Percentiles rank a stretch among this genome's conserved stretches.
phyloP scores from a whole-genome alignment of 1,140 invertebrate genomes.

The Leptinotarsa texana region DNA sequence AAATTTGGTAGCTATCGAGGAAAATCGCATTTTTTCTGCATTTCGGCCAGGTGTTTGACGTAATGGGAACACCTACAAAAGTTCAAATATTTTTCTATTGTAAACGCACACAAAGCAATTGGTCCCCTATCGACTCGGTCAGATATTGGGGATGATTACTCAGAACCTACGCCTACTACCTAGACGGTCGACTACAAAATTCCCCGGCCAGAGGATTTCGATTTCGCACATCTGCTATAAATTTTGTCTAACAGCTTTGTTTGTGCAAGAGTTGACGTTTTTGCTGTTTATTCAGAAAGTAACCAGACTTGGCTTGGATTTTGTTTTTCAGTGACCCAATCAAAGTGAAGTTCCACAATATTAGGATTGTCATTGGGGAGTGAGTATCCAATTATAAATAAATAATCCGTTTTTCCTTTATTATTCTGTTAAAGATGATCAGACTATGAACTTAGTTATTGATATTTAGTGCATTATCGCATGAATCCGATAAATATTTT shows the following conservation, averaged over 20 bases:
- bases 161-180: not conserved
- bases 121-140: not conserved
- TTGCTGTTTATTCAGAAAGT: constrained; percentile 12
- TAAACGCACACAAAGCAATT: constrained; percentile 9
- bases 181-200: constrained; percentile 27
- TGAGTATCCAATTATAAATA: too few species aligned
- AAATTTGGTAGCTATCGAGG: not conserved
- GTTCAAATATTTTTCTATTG: constrained; percentile 31
- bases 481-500: too few species aligned
- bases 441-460: too few species aligned
- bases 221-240: constrained; percentile 34
- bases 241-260: constrained; percentile 15
- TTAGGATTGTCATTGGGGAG: too few species aligned
- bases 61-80: constrained; percentile 32
- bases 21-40: not conserved
- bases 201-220: constrained; percentile 15
- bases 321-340: not conserved
- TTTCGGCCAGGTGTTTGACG: constrained; percentile 28
- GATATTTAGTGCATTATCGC: too few species aligned
- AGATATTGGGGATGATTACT: not conserved
- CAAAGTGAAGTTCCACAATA: too few species aligned
- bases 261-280: constrained; percentile 23
- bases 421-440: too few species aligned
- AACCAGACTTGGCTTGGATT: not conserved
- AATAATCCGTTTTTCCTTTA: too few species aligned